phyloP scores from a whole-genome alignment of 2,113 vertebrate genomes.

The Scytalopus superciliaris region DNA sequence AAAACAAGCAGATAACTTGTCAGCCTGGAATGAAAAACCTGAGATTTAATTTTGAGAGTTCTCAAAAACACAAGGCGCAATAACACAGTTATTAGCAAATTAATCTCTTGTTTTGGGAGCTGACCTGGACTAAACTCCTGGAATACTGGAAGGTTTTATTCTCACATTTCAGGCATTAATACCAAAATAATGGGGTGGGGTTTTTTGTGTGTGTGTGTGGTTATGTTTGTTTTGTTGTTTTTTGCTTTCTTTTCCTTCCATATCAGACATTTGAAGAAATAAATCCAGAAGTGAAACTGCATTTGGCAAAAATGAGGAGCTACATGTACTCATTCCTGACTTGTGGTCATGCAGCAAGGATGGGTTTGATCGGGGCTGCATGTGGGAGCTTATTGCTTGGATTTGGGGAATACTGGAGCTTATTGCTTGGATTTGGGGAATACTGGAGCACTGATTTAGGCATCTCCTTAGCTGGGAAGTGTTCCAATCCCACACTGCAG shows the following conservation, averaged over 20 bases:
- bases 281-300: not conserved
- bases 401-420: not conserved
- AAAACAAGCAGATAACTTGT: not conserved
- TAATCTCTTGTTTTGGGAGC: not conserved
- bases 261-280: not conserved
- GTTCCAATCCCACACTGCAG: not conserved
- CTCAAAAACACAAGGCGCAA: not conserved
- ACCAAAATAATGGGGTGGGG: not conserved
- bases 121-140: not conserved
- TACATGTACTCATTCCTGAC: not conserved
- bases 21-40: fast-evolving
- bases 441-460: not conserved
- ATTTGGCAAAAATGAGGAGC: not conserved
- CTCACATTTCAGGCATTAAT: not conserved
- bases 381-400: not conserved
- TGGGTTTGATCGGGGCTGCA: not conserved
- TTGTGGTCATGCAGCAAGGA: not conserved
- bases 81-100: not conserved
- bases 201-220: fast-evolving
- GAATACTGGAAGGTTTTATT: not conserved
- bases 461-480: not conserved
- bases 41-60: not conserved
- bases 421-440: not conserved
- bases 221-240: not conserved
- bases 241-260: not conserved